Evolutionary conservation across 1,140 invertebrate genomes (phyloP).

Genomic region (Babylonia areolata): DNA sequence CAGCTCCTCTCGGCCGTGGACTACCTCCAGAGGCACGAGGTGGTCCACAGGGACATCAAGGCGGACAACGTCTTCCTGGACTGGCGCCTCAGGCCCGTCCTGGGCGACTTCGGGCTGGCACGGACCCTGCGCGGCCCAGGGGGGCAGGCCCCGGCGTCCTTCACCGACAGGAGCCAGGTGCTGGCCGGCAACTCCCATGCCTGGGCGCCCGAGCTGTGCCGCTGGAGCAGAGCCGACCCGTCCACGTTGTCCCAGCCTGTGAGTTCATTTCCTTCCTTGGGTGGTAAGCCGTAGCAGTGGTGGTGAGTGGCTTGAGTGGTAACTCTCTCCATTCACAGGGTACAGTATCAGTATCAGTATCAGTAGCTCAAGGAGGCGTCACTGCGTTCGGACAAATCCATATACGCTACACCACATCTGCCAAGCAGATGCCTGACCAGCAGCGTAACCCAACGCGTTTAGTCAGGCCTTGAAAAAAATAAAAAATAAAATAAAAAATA

Average conservation of each 20-base stretch:
- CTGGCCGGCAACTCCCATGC: slow-evolving; percentile 46
- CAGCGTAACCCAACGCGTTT: no score
- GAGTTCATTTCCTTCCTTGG: slow-evolving; percentile 4
- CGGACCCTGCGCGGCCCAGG: not conserved
- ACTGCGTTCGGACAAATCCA: no score
- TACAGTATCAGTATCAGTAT: no score
- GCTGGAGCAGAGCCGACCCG: slow-evolving; percentile 28
- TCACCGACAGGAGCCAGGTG: slow-evolving; percentile 27
- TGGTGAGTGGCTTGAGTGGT: no score
- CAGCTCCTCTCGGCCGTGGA: slow-evolving; percentile 53
- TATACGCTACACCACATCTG: no score
- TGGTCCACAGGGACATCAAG: slow-evolving; percentile 60
- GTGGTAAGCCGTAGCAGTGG: no score
- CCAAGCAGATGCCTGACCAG: no score
- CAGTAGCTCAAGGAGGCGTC: no score
- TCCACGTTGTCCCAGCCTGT: slow-evolving; percentile 34
- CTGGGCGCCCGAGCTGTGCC: slow-evolving; percentile 49
- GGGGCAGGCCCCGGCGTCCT: not conserved
- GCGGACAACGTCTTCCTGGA: slow-evolving; percentile 59
- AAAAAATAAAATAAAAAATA: no score
- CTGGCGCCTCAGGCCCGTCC: slow-evolving; percentile 49
- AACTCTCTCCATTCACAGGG: no score
- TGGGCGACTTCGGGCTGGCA: slow-evolving; percentile 52
- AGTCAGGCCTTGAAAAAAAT: no score
- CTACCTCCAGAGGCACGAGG: slow-evolving; percentile 44